phyloP scores from a whole-genome alignment of 2,888 invertebrate species.

The Melanophora roralis region DNA sequence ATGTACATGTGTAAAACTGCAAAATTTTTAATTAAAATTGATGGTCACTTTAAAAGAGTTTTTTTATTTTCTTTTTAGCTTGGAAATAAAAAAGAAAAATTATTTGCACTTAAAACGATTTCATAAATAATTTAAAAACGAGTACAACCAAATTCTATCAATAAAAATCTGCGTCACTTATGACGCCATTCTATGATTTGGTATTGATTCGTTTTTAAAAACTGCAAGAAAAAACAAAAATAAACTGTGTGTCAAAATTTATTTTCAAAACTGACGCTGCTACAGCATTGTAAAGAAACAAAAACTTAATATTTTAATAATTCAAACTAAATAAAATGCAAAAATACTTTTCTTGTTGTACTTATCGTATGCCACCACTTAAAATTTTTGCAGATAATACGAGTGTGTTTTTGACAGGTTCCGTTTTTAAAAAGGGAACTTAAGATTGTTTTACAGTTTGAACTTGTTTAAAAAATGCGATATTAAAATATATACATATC shows the following conservation, averaged over 20 bases:
- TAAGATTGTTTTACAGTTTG: too few relatives aligned
- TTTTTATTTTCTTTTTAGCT: neutral
- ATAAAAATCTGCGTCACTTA: slow-evolving; percentile 26
- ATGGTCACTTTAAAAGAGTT: neutral
- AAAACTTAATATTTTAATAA: slow-evolving; percentile 6
- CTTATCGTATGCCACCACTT: slow-evolving; percentile 29
- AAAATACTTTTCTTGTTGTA: neutral
- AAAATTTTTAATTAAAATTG: slow-evolving; percentile 30
- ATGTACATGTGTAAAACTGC: too few relatives aligned
- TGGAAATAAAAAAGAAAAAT: neutral
- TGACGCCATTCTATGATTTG: slow-evolving; percentile 25
- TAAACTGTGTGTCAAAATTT: slow-evolving; percentile 7
- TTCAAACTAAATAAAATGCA: slow-evolving; percentile 1
- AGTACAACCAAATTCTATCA: neutral
- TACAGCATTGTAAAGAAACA: neutral
- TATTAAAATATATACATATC: too few relatives aligned
- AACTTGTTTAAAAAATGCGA: neutral
- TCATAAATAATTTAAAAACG: neutral
- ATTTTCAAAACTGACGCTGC: neutral
- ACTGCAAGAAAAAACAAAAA: neutral
- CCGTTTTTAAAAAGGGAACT: neutral
- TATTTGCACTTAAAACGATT: neutral
- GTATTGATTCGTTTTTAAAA: slow-evolving; percentile 15
- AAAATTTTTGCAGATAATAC: slow-evolving; percentile 39
- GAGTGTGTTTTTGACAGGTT: slow-evolving; percentile 27